A percentile compares a stretch with the other conserved stretches of the same genome.
These are phyloP conservation scores for Pardalotus punctatus DNA, from an alignment of 2,113 vertebrate genomes.

Conservation along the genomic window DNA sequence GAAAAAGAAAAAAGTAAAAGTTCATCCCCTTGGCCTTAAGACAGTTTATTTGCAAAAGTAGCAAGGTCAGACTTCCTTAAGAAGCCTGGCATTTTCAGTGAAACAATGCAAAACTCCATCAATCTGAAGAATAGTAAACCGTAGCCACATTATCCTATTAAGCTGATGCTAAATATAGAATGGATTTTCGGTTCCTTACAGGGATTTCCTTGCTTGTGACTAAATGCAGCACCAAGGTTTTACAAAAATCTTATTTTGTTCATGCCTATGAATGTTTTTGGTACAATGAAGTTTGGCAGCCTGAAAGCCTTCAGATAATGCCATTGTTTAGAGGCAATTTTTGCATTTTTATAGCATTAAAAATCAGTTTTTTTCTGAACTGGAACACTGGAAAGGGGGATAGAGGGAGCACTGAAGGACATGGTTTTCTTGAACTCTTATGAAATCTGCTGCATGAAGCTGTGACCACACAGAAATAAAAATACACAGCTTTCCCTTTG, in stretches of 20 bases:
- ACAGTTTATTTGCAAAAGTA: neutral
- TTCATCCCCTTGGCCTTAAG: neutral
- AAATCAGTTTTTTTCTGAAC: neutral
- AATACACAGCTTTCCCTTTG: neutral
- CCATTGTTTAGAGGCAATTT: neutral
- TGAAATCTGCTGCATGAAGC: neutral
- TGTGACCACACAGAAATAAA: neutral
- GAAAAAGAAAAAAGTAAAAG: neutral
- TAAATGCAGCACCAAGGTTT: neutral
- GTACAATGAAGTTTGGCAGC: neutral
- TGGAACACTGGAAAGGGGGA: neutral
- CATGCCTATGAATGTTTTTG: neutral
- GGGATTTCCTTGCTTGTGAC: slow-evolving; percentile 11
- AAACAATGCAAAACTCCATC: neutral
- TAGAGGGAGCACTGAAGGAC: neutral
- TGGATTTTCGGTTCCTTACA: slow-evolving; percentile 14
- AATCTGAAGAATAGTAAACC: neutral
- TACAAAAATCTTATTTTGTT: slow-evolving; percentile 10
- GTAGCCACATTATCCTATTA: neutral
- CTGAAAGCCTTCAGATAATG: neutral
- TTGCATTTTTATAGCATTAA: neutral
- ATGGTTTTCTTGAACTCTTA: neutral
- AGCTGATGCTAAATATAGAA: slow-evolving; percentile 44
- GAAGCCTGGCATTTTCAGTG: neutral
- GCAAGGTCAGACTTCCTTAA: neutral